Base-by-base conservation (phyloP, 2,797 vertebrate species). In the Eupleurogrammus muticus region DNA sequence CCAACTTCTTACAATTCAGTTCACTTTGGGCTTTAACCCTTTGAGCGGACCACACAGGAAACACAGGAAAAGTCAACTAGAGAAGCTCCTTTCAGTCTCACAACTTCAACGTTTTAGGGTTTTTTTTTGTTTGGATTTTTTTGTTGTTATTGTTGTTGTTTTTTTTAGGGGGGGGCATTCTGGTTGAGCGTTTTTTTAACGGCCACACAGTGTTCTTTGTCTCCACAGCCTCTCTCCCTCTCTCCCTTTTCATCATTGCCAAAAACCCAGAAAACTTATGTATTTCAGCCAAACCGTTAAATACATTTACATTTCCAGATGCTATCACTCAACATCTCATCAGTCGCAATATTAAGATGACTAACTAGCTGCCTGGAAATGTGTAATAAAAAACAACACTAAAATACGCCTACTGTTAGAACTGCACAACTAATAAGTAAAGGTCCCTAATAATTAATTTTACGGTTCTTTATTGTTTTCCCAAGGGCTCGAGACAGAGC, bases 1-100 rank as follows among this genome's bases (percentile, higher is more conserved):
- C 94, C 94, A 95, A 95, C 94, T 95, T 95, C 94, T 95, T 94
- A 94, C 93, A 93, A 95, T 95, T 94, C 94, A 93, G 93, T 95
- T 95, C 94, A 95, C 93, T 95, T 94, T 93, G 93, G 92, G 89
- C 87, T 94, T 92, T 95, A 95, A 95, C 94, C 94, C 94, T 89
- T 94, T 87, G 85, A 90, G 87, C 49, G 89, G 88, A 89, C 89
- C 87, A 86, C 89, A 90, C 91, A 88, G 68, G 74, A 87, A 86
- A 90, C 84, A 73, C 63, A 21, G 73, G 44, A 0, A n/a, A 61
- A 67, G 69, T 75, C 78, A 78, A 36, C 32, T 44, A 67, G 79
- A 85, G 56, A 52, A 73, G 49, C 38, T 55, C 46, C 11, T n/a
- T 36, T 57, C 38, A 46, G 16, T 40, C 21, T 17, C 9, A 23